Conservation (phyloP, 2,888 invertebrate genomes). For the Lasioglossum zephyrum region DNA sequence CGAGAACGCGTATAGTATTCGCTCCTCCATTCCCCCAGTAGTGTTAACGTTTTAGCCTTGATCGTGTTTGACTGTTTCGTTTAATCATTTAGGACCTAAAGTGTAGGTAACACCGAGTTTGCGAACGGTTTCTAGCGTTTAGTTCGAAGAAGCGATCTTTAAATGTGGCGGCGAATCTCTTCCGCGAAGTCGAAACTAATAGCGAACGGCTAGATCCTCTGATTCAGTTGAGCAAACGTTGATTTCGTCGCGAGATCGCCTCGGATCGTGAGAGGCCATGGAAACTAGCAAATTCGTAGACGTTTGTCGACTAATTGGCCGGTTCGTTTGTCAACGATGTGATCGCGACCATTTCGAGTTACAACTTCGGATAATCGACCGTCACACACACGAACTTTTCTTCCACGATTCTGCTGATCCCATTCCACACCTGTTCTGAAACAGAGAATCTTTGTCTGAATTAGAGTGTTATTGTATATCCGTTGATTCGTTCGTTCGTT, state of each 20-base stretch:
- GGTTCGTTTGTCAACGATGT: not conserved
- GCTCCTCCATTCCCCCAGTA: not conserved
- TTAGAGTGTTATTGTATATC: constrained; percentile 4
- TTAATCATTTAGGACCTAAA: constrained; percentile 67
- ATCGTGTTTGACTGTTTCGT: constrained; percentile 52
- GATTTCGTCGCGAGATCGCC: constrained; percentile 15
- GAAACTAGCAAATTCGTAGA: not conserved
- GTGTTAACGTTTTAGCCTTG: constrained; percentile 10
- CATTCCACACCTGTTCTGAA: not conserved
- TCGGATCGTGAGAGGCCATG: not conserved
- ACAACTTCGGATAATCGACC: constrained; percentile 1
- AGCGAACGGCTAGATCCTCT: constrained; percentile 10
- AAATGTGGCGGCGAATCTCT: constrained; percentile 78
- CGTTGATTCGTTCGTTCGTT: constrained; percentile 13
- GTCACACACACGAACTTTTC: not conserved
- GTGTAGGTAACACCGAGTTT: constrained; percentile 50
- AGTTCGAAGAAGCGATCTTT: constrained; percentile 72
- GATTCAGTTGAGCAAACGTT: constrained; percentile 30
- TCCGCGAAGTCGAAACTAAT: constrained; percentile 73
- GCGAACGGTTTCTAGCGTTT: constrained; percentile 62
- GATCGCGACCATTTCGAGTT: not conserved
- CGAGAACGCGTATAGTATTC: constrained; percentile 55
- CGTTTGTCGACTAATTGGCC: not conserved
- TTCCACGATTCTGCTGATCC: not conserved
- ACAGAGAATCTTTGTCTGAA: constrained; percentile 6